phyloP scores from a whole-genome alignment of 2,888 invertebrate species.

The Neoitamus cyanurus region DNA sequence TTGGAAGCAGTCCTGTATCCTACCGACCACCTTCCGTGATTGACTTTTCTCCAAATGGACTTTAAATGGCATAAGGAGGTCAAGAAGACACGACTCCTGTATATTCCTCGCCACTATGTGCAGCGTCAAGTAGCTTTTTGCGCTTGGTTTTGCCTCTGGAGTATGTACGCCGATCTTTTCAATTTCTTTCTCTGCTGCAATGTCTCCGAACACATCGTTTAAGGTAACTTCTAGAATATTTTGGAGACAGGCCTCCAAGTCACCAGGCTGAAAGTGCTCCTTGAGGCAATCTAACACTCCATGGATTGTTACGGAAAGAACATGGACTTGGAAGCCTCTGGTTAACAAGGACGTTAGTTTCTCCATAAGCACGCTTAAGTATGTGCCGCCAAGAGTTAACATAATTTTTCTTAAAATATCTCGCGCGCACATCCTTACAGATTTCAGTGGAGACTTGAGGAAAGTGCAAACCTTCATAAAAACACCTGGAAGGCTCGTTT shows the following conservation, averaged over 20 bases:
- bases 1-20: conserved; percentile 83
- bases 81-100: conserved; percentile 79
- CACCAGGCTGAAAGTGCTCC: conserved; percentile 75
- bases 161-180: conserved; percentile 83
- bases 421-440: conserved; percentile 85
- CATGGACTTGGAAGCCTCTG: conserved; percentile 94
- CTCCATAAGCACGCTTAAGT: conserved; percentile 80
- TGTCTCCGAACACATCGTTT: conserved; percentile 87
- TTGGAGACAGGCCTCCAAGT: conserved; percentile 82
- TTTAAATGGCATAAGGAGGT: conserved; percentile 84
- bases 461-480: conserved; percentile 91
- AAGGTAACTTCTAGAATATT: conserved; percentile 85
- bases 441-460: conserved; percentile 87
- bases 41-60: conserved; percentile 80
- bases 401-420: conserved; percentile 95
- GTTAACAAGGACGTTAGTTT: conserved; percentile 85
- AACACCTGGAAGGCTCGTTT: conserved; percentile 83
- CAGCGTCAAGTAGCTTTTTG: conserved; percentile 88
- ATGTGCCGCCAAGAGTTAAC: conserved; percentile 83
- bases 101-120: conserved; percentile 84
- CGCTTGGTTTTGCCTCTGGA: conserved; percentile 82
- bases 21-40: conserved; percentile 82
- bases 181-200: conserved; percentile 93
- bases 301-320: conserved; percentile 89
- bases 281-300: conserved; percentile 81